These are phyloP conservation scores for Cirrhinus mrigala DNA, from an alignment of 2,797 vertebrate genomes.

Conservation along the genomic window DNA sequence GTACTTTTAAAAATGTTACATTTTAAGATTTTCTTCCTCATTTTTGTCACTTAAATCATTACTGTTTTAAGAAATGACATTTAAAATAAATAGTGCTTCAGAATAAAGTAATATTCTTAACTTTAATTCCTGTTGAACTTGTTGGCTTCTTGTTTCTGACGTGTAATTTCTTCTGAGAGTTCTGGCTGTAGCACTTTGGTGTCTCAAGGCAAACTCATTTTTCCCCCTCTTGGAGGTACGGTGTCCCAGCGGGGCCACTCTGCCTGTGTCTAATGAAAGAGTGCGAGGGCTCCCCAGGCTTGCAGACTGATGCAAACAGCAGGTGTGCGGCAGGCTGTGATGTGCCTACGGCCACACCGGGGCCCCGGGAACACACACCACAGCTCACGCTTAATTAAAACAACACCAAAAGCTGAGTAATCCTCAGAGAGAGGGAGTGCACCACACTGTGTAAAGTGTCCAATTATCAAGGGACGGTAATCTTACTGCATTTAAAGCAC, in stretches of 20 bases:
- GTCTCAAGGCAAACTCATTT: slow-evolving; percentile 19
- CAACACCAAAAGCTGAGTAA: slow-evolving; percentile 46
- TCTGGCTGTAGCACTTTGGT: slow-evolving; percentile 11
- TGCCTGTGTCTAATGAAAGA: slow-evolving; percentile 44
- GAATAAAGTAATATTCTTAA: slow-evolving; percentile 2
- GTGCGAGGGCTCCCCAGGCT: slow-evolving; percentile 10
- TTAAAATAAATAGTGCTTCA: not conserved
- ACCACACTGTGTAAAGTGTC: slow-evolving; percentile 27
- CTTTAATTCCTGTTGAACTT: not conserved
- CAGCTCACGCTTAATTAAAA: slow-evolving; percentile 50
- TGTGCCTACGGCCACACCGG: slow-evolving; percentile 41
- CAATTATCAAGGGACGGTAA: slow-evolving; percentile 1
- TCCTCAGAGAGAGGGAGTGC: slow-evolving; percentile 22
- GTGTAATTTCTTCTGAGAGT: not conserved
- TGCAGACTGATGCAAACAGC: slow-evolving; percentile 48
- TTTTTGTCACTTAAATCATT: not conserved
- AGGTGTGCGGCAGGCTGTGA: slow-evolving; percentile 55
- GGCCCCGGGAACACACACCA: slow-evolving; percentile 40
- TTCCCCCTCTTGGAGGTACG: slow-evolving; percentile 13
- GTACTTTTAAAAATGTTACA: not conserved
- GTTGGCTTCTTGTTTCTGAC: slow-evolving; percentile 21
- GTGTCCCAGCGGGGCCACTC: slow-evolving; percentile 18
- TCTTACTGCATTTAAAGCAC: not conserved
- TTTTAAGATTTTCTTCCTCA: not conserved
- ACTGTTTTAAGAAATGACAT: not conserved